phyloP scores from a whole-genome alignment of 1,140 invertebrate genomes.

The Drosophila murphyi region DNA sequence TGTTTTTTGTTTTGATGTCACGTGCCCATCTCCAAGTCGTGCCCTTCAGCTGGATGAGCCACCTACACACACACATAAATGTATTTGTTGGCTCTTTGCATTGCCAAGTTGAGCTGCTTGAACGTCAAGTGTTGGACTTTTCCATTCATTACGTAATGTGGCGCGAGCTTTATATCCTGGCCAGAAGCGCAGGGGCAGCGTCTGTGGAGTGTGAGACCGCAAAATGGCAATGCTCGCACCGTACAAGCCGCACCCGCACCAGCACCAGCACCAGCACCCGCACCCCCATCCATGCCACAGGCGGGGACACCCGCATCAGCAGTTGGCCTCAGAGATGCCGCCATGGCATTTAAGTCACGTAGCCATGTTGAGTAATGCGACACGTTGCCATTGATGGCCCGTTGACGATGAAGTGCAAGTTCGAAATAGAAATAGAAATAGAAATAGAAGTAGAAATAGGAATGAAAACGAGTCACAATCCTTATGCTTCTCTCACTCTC shows the following conservation, averaged over 20 bases:
- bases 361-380: constrained; percentile 78
- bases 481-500: neutral
- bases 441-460: constrained; percentile 48
- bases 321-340: neutral
- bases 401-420: constrained; percentile 80
- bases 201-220: constrained; percentile 32
- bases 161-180: constrained; percentile 57
- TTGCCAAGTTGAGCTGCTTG: constrained; percentile 56
- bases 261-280: neutral
- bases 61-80: neutral
- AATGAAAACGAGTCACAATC: constrained; percentile 14
- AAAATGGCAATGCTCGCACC: constrained; percentile 48
- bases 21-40: constrained; percentile 34
- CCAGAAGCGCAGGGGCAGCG: neutral
- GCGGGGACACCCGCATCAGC: neutral
- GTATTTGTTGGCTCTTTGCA: constrained; percentile 42
- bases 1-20: constrained; percentile 14
- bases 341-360: constrained; percentile 78
- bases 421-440: constrained; percentile 78
- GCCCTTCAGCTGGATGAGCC: neutral
- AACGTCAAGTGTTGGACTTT: constrained; percentile 44
- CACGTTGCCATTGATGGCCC: constrained; percentile 79
- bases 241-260: neutral
- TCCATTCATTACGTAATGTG: constrained; percentile 74
- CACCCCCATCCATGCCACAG: neutral